Percentiles rank a stretch among this genome's conserved stretches.
Conservation (phyloP, 2,888 invertebrate species). For the Brenthis ino region DNA sequence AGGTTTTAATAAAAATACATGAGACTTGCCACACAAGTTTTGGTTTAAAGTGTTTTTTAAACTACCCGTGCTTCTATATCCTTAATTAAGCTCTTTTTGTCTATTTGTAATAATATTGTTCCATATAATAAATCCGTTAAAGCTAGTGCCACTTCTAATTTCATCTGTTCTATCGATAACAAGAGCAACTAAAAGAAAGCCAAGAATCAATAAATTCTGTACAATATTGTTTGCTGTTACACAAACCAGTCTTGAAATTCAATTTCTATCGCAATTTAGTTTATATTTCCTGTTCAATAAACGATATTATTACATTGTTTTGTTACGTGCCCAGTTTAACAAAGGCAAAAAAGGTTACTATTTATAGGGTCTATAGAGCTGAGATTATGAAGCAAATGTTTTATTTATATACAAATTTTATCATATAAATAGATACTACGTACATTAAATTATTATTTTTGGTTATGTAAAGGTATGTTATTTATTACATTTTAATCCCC, state of each 20-base stretch:
- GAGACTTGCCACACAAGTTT: too few relatives aligned
- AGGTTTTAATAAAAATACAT: too few relatives aligned
- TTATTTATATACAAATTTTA: constrained; percentile 8
- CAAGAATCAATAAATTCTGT: constrained; percentile 48
- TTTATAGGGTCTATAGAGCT: constrained; percentile 15
- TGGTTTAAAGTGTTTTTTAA: too few relatives aligned
- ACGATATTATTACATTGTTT: constrained; percentile 35
- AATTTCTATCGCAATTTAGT: constrained; percentile 46
- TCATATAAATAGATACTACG: neutral
- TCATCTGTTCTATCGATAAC: neutral
- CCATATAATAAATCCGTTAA: neutral
- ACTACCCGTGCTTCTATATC: too few relatives aligned
- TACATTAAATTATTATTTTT: too few relatives aligned
- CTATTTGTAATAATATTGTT: too few relatives aligned
- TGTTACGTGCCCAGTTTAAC: constrained; percentile 35
- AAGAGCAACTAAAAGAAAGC: constrained; percentile 29
- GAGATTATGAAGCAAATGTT: constrained; percentile 22
- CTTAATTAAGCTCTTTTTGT: too few relatives aligned
- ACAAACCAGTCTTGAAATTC: constrained; percentile 47
- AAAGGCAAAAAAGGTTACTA: constrained; percentile 25
- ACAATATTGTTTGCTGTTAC: constrained; percentile 48
- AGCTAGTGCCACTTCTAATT: neutral
- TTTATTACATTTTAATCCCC: too few relatives aligned
- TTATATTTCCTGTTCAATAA: constrained; percentile 36
- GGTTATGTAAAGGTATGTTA: too few relatives aligned